Evolutionary conservation across 2,888 invertebrate species (phyloP), one percentile per base, ranked within the genome.

Genomic region (Fissipunctia ypsillon): DNA sequence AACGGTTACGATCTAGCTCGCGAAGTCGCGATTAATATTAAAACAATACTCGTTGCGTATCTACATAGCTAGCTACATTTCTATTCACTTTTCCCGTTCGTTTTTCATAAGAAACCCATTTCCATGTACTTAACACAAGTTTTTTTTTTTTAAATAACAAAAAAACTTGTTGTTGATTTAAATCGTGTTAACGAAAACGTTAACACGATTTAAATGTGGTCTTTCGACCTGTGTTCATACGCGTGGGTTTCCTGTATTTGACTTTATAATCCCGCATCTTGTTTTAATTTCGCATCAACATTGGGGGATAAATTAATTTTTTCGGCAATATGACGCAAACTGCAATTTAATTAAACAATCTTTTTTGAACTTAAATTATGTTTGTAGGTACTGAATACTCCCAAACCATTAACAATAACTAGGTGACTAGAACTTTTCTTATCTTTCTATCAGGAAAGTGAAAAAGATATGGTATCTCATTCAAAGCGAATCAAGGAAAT

Each of bases 11-110:
- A 54, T 73, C n/a, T 45, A 38, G 50, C 45, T 10, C 31, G n/a
- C 16, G n/a, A 38, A 43, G 41, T 10, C 31, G n/a, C 16, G n/a
- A 57, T 74, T 57, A 28, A 66, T 80, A 80, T 60, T 56, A 50
- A 73, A 66, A 73, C 48, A n/a, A 48, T 73, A 41, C 16, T 35
- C 22, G 3, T 31, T 65, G 41, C 25, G 14, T 65, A 81, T 80
- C 54, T 61, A 31, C 76, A 81, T 76, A n/a, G n/a, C n/a, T n/a
- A n/a, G n/a, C n/a, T n/a, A 67, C 41, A 81, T 81, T 57, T 81
- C 38, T 67, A 76, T 75, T 81, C 63, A 68, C 52, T 67, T 81
- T 78, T 68, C 52, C 66, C 63, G 76, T 81, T 78, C 35, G 52
- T 35, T 68, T 73, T 80, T 57, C 61, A 63, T 38, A 50, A 45